phyloP scores from a whole-genome alignment of 1,140 invertebrate genomes.

The Caenorhabditis elegans region DNA sequence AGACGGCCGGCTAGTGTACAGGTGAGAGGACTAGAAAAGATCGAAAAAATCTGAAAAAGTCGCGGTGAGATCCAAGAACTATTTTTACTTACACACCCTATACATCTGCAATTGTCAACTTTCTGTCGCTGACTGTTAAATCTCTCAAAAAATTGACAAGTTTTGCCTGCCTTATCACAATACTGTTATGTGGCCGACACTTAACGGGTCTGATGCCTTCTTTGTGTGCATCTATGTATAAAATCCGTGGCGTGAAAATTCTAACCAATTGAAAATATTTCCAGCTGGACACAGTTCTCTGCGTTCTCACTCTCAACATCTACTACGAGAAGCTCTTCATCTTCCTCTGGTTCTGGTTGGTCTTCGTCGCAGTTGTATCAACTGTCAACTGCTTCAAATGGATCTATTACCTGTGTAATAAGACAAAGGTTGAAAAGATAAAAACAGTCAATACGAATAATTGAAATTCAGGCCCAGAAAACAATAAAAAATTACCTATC shows the following conservation, averaged over 20 bases:
- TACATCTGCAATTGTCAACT: too few species aligned
- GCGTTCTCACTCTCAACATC: slow-evolving; percentile 67
- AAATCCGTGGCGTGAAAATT: neutral
- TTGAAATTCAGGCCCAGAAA: neutral
- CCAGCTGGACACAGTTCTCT: slow-evolving; percentile 67
- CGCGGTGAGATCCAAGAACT: too few species aligned
- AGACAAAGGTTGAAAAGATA: neutral
- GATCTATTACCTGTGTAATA: slow-evolving; percentile 42
- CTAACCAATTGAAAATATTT: neutral
- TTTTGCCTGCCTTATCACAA: too few species aligned
- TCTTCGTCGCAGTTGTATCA: slow-evolving; percentile 64
- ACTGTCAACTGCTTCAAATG: slow-evolving; percentile 56
- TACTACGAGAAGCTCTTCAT: slow-evolving; percentile 68
- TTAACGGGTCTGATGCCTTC: too few species aligned
- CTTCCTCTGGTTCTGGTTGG: slow-evolving; percentile 67
- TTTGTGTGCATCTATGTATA: too few species aligned
- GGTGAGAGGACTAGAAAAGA: slow-evolving; percentile 5
- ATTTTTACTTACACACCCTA: too few species aligned
- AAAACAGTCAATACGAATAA: neutral
- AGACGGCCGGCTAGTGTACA: slow-evolving; percentile 47
- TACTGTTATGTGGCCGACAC: too few species aligned
- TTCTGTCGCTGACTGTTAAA: too few species aligned
- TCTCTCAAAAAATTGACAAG: too few species aligned
- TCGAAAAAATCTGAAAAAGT: neutral
- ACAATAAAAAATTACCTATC: slow-evolving; percentile 9